Conservation (phyloP, 2,113 vertebrate species). For the Irena cyanogastra region DNA sequence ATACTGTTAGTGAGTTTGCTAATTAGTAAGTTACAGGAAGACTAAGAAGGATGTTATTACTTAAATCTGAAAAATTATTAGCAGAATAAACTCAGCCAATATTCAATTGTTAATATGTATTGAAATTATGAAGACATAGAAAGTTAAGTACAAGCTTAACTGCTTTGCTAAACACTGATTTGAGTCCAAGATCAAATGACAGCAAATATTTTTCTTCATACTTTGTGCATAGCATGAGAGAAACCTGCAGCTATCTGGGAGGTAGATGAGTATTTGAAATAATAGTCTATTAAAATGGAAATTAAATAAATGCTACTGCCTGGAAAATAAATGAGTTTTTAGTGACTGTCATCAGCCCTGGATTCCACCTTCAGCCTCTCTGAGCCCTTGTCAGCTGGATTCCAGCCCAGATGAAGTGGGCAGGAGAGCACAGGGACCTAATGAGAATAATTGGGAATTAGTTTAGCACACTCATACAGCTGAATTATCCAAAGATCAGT, state of each 20-base stretch:
- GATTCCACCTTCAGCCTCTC: conserved; percentile 23
- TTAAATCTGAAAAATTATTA: not conserved
- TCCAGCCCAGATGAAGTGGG: conserved; percentile 45
- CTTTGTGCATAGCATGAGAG: not conserved
- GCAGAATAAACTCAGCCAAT: not conserved
- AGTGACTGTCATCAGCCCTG: conserved; percentile 26
- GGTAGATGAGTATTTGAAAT: conserved; percentile 25
- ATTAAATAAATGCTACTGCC: conserved; percentile 52
- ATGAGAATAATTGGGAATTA: conserved; percentile 57
- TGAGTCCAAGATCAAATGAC: not conserved
- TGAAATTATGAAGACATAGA: not conserved
- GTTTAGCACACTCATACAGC: conserved; percentile 15
- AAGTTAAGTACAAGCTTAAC: not conserved
- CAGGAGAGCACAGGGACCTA: conserved; percentile 16
- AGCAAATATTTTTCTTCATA: not conserved
- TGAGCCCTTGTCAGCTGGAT: conserved; percentile 13
- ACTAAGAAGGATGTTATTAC: not conserved
- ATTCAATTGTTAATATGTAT: not conserved
- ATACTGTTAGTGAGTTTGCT: not conserved
- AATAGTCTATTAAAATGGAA: conserved; percentile 51
- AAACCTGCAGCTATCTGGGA: conserved; percentile 1
- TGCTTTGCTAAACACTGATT: not conserved
- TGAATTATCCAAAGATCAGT: conserved; percentile 48
- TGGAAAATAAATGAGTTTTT: conserved; percentile 54
- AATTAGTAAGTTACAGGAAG: not conserved